Evolutionary conservation across 2,888 invertebrate genomes (phyloP), one percentile per base, ranked within the genome.

Genomic region (Liposcelis brunnea): DNA sequence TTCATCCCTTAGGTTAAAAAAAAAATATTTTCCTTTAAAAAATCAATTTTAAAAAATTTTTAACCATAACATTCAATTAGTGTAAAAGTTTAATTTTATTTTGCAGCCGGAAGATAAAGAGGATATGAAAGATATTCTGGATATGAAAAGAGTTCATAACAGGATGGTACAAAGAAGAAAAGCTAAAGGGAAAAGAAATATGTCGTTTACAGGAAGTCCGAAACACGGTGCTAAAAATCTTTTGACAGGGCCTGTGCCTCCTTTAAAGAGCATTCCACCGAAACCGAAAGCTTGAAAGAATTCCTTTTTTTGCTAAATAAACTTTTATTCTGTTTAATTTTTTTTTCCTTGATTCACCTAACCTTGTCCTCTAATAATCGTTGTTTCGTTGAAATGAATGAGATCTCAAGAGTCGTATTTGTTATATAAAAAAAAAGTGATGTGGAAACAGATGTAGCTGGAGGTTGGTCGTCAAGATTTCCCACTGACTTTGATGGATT

Each of bases 71-170:
- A n/a, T n/a, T n/a, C n/a, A n/a, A n/a, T n/a, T n/a, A n/a, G n/a
- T n/a, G n/a, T n/a, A n/a, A n/a, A n/a, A n/a, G n/a, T n/a, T n/a
- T n/a, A n/a, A n/a, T 45, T 45, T 45, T 49, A 42, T 42, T 45
- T 61, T 63, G 16, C 56, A 90, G 89, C 89, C 86, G 54, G 86
- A 86, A 58, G 90, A 90, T 52, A 87, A 89, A 58, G 87, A 89
- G 63, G 87, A 89, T 63, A 87, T 89, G 84, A 87, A 87, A 59
- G 89, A 90, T 64, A 84, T 90, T 50, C 65, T 86, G 48, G 90
- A 90, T 64, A 86, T 89, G 79, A 86, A 86, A 59, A 69, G 85
- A 48, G 77, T 84, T 2, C 89, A 90, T 55, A 81, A 86, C 49
- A 72, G 79, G 32, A 75, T 85, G 52, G 75, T 83, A 1, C 76